These are phyloP conservation scores for Bombus sylvicola DNA, from an alignment of 1,140 invertebrate species.

Conservation along the genomic window DNA sequence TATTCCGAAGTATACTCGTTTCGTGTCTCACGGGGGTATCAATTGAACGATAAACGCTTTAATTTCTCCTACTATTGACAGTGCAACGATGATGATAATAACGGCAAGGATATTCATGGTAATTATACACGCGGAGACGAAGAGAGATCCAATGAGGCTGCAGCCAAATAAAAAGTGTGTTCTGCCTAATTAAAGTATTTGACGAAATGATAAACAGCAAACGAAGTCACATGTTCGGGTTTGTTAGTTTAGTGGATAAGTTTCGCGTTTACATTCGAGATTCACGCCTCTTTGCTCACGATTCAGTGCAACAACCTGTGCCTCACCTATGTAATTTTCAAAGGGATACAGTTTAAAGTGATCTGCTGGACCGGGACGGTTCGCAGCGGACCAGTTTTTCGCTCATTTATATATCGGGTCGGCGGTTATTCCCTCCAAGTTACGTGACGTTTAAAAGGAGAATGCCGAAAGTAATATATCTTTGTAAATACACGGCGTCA, in stretches of 20 bases:
- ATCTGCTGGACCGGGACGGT: constrained; percentile 21
- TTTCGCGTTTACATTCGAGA: constrained; percentile 62
- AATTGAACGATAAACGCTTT: background rate
- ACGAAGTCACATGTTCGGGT: constrained; percentile 66
- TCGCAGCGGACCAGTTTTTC: constrained; percentile 28
- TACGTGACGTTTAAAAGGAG: constrained; percentile 6
- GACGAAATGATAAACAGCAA: constrained; percentile 69
- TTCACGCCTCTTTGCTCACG: constrained; percentile 44
- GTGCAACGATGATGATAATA: background rate
- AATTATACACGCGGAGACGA: background rate
- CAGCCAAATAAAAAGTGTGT: background rate
- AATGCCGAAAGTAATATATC: constrained; percentile 4
- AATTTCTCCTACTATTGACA: background rate
- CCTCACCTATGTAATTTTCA: constrained; percentile 41
- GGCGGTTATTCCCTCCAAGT: background rate
- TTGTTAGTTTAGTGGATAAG: constrained; percentile 60
- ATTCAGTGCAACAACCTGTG: constrained; percentile 50
- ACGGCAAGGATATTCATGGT: background rate
- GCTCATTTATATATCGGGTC: constrained; percentile 45
- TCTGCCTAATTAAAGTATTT: constrained; percentile 70
- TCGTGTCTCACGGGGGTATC: background rate
- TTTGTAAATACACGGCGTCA: background rate
- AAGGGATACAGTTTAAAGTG: constrained; percentile 41
- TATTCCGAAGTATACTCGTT: too few relatives aligned
- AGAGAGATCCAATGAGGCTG: background rate